Percentiles rank a stretch among this genome's conserved stretches.
Conservation (phyloP, 2,113 vertebrate species). For the Rhea pennata region DNA sequence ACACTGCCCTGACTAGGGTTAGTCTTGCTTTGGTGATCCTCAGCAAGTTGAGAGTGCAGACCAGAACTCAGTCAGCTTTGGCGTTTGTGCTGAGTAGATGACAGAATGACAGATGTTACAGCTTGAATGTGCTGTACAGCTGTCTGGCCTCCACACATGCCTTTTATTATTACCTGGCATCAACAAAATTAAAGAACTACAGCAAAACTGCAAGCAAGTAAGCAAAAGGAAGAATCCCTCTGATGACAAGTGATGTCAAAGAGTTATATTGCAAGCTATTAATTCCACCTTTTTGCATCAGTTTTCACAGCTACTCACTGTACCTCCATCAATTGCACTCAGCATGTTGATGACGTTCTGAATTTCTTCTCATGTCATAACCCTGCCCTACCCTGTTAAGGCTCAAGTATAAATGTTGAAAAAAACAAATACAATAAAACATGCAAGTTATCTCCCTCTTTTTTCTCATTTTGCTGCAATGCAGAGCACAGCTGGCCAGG, state of each 20-base stretch:
- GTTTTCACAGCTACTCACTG: neutral
- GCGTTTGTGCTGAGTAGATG: neutral
- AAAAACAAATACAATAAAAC: neutral
- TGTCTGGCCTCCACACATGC: neutral
- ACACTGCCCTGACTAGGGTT: neutral
- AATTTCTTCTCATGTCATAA: neutral
- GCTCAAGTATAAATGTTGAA: neutral
- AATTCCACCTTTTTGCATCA: neutral
- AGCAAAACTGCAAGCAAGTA: neutral
- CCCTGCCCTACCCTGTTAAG: fast-evolving
- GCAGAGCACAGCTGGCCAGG: neutral
- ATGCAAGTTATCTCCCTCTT: neutral
- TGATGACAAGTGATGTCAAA: neutral
- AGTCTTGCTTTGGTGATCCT: neutral
- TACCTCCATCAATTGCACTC: neutral
- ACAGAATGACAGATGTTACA: neutral
- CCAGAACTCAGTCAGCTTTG: neutral
- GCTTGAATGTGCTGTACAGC: neutral
- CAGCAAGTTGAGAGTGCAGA: neutral
- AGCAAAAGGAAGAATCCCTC: neutral
- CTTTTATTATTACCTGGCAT: neutral
- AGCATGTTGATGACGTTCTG: neutral
- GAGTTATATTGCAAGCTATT: neutral
- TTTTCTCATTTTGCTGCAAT: neutral
- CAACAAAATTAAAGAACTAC: neutral